Base-by-base conservation (phyloP, 2,113 vertebrate genomes). In the Paradoxurus hermaphroditus region DNA sequence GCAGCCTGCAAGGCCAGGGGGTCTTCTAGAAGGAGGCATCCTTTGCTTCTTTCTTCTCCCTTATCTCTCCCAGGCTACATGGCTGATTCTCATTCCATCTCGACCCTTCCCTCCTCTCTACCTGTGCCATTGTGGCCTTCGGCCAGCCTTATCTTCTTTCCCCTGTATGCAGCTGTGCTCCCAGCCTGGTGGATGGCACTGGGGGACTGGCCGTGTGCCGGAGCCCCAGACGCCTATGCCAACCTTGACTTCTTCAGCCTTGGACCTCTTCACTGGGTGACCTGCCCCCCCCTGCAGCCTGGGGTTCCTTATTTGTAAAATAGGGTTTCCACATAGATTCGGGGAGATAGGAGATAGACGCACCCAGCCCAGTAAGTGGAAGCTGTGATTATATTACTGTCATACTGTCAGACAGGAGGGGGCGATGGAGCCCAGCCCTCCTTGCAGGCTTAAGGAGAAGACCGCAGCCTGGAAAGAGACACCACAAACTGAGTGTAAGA, bases 241-340 rank as follows among this genome's bases (percentile, higher is more conserved):
- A 49, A 29, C 46, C 34, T n/a, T 67, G 94, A 81, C 31, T 41
- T 84, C 67, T 34, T 89, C 23, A 9, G 9, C 65, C 63, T 10
- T 0, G 7, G 29, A 4, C n/a, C 25, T 86, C 67, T 53, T 44
- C 39, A 23, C 39, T 2, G 51, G 86, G 51, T 13, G 34, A 23
- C 29, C 39, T 3, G 10, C 13, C 1, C 18, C 13, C 1, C 18
- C 31, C 34, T 23, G 6, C 0, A 19, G 78, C 36, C 41, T 63
- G 63, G 18, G 59, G 21, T 53, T 88, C n/a, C 15, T 90, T 39
- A 41, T 83, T 51, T 70, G 39, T 77, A 53, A 49, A 72, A 65
- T 14, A 56, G 10, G 4, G 46, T 65, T 65, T 70, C 59, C 4
- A 0, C 3, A 23, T 5, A 8, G 72, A 23, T 59, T 19, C 78